A percentile compares a stretch with the other conserved stretches of the same genome.
Evolutionary conservation across 2,888 invertebrate species (phyloP).

Genomic region (Halocaridina rubra): DNA sequence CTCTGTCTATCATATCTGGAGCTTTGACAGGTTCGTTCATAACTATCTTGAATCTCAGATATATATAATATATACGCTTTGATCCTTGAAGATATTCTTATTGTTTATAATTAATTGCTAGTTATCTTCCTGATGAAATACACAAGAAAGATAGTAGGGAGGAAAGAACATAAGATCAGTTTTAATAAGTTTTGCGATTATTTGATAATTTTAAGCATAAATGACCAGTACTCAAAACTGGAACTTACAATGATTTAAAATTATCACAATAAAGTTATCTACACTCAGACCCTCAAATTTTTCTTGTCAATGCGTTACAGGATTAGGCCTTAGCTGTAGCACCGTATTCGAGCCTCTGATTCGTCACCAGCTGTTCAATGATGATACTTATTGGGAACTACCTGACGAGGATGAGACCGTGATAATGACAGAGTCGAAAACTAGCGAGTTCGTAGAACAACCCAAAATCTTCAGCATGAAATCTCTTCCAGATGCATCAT

Average conservation of each 20-base stretch:
- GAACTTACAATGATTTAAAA: too few species aligned
- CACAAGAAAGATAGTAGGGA: too few species aligned
- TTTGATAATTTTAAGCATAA: too few species aligned
- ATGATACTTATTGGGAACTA: conserved; percentile 1
- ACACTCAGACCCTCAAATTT: not conserved
- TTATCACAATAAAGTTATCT: too few species aligned
- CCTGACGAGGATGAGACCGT: not conserved
- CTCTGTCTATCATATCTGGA: conserved; percentile 78
- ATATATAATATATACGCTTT: not conserved
- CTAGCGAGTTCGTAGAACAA: too few species aligned
- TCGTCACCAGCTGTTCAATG: conserved; percentile 1
- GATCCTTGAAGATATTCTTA: not conserved
- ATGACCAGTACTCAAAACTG: too few species aligned
- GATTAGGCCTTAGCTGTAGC: not conserved
- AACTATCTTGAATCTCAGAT: not conserved
- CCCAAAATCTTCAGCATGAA: too few species aligned
- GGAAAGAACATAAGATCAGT: too few species aligned
- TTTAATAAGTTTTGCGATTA: too few species aligned
- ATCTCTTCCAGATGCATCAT: too few species aligned
- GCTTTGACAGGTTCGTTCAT: conserved; percentile 77
- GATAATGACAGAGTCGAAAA: too few species aligned
- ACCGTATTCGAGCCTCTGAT: not conserved
- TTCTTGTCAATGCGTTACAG: not conserved
- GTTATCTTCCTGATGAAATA: not conserved
- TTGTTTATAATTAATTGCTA: not conserved